These are phyloP conservation scores for Phalacrocorax carbo DNA, from an alignment of 2,113 vertebrate species.

Conservation along the genomic window DNA sequence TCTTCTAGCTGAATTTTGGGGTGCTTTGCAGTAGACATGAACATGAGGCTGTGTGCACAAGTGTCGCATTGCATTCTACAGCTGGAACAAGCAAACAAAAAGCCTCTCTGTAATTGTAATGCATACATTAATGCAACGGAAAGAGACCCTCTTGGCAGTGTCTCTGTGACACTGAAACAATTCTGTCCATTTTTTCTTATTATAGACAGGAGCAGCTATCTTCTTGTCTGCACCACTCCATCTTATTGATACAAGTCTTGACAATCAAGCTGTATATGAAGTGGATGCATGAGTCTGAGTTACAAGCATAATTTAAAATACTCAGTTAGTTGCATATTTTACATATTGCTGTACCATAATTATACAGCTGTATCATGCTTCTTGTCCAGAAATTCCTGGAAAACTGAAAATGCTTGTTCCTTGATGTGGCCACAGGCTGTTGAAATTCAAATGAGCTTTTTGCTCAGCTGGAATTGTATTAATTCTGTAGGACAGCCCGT, in stretches of 20 bases:
- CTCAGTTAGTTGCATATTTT: neutral
- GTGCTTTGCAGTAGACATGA: neutral
- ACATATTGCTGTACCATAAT: neutral
- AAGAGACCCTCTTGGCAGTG: neutral
- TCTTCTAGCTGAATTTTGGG: neutral
- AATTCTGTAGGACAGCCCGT: neutral
- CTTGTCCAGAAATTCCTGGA: conserved; percentile 3
- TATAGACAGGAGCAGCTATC: neutral
- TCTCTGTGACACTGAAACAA: neutral
- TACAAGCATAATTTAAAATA: neutral
- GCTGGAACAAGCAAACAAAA: neutral
- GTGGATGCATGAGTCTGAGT: neutral
- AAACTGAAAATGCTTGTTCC: conserved; percentile 3
- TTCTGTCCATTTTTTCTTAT: neutral
- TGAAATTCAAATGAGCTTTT: conserved; percentile 39
- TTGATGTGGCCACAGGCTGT: neutral
- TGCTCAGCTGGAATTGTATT: neutral
- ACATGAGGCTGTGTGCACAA: neutral
- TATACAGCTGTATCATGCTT: neutral
- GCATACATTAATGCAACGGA: neutral
- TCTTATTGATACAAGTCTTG: neutral
- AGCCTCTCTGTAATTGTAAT: neutral
- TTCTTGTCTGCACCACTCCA: neutral
- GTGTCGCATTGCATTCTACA: neutral
- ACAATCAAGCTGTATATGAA: neutral